Conservation (phyloP, 2,113 vertebrate species). For the Hippoglossus stenolepis region DNA sequence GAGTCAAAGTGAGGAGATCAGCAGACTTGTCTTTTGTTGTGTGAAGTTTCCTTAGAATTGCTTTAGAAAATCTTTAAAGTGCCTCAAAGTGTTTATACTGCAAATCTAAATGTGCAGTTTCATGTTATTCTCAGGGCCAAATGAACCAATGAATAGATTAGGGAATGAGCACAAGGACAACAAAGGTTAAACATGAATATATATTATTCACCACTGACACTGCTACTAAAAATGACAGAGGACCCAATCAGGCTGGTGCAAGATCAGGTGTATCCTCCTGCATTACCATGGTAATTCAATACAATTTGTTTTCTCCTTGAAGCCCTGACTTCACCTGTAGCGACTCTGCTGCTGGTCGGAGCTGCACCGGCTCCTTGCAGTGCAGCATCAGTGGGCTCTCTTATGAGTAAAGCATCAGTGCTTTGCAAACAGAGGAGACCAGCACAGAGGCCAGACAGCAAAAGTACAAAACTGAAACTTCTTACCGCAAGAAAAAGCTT, state of each 20-base stretch:
- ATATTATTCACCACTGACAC: background rate
- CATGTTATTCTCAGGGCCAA: conserved; percentile 2
- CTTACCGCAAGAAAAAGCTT: background rate
- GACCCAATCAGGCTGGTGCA: conserved; percentile 41
- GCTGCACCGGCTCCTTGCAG: background rate
- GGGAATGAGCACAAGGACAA: conserved; percentile 34
- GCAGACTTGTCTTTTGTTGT: background rate
- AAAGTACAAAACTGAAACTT: background rate
- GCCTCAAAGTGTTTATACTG: conserved; percentile 4
- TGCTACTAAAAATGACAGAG: conserved; percentile 40
- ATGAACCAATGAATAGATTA: conserved; percentile 26
- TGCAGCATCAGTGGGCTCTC: too few relatives aligned
- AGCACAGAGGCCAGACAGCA: background rate
- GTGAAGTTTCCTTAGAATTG: background rate
- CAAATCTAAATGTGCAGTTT: conserved; percentile 21
- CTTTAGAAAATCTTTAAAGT: background rate
- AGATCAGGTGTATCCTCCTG: conserved; percentile 42
- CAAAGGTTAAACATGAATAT: conserved; percentile 52
- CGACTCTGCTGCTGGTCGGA: conserved; percentile 15
- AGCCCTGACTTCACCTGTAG: background rate
- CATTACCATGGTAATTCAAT: conserved; percentile 38
- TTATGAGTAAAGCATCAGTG: background rate
- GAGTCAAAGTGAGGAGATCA: too few relatives aligned
- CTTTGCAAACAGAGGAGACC: conserved; percentile 3
- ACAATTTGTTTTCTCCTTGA: conserved; percentile 53